phyloP scores from a whole-genome alignment of 2,888 invertebrate genomes.

The Pimpla rufipes region DNA sequence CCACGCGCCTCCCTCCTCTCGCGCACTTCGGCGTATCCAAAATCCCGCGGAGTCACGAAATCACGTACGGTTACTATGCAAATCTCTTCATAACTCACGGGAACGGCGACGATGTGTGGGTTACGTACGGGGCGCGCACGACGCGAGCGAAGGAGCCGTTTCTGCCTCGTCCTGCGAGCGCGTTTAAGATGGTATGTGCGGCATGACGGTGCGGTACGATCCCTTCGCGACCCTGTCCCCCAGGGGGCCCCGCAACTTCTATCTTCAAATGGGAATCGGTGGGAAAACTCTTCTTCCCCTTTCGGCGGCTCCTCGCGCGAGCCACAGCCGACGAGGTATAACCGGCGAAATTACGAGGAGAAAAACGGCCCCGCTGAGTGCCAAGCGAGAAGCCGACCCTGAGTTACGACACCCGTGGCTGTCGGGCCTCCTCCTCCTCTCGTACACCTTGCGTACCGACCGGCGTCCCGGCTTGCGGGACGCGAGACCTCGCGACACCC shows the following conservation, averaged over 20 bases:
- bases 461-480: background rate
- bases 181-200: conserved; percentile 25
- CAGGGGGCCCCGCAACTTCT: conserved; percentile 36
- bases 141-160: no score
- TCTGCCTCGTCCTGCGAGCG: conserved; percentile 44
- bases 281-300: conserved; percentile 43
- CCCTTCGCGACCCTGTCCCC: conserved; percentile 30
- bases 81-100: conserved; percentile 77
- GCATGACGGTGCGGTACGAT: conserved; percentile 34
- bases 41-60: conserved; percentile 30
- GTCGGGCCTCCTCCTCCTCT: conserved; percentile 50
- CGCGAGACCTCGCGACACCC: conserved; percentile 23
- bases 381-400: conserved; percentile 61
- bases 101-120: conserved; percentile 17
- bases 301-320: conserved; percentile 27
- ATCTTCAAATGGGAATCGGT: conserved; percentile 54
- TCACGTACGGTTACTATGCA: conserved; percentile 79
- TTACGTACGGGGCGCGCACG: conserved; percentile 10
- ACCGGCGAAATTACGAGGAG: conserved; percentile 59
- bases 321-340: conserved; percentile 20
- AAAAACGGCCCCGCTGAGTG: conserved; percentile 57
- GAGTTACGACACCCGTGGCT: conserved; percentile 58
- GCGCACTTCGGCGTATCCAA: conserved; percentile 4
- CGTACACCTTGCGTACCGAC: conserved; percentile 38
- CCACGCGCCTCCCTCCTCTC: conserved; percentile 3